Evolutionary conservation across 2,888 invertebrate genomes (phyloP).

Genomic region (Orthosia incerta): DNA sequence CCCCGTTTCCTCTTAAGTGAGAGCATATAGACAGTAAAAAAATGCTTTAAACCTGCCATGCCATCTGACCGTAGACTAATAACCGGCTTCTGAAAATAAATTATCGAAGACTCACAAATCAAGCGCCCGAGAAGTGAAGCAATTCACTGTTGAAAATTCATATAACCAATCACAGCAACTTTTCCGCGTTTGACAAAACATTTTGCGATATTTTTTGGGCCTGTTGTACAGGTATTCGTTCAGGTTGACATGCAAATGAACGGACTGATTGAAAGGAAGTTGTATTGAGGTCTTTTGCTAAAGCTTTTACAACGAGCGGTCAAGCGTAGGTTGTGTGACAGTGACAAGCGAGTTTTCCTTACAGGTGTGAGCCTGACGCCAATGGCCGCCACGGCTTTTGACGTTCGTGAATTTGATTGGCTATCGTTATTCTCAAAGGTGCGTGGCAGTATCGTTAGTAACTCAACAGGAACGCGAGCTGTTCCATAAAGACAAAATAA

Average conservation of each 20-base stretch:
- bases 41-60: no score
- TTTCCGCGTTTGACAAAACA: no score
- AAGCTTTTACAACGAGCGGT: slow-evolving; percentile 14
- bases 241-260: slow-evolving; percentile 1
- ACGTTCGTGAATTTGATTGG: slow-evolving; percentile 19
- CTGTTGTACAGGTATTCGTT: no score
- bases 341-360: slow-evolving; percentile 7
- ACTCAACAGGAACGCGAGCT: background rate
- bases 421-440: slow-evolving; percentile 7
- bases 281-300: slow-evolving; percentile 2
- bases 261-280: background rate
- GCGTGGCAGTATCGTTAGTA: background rate
- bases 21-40: no score
- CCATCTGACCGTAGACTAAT: no score
- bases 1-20: no score
- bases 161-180: no score
- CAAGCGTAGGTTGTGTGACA: background rate
- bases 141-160: no score
- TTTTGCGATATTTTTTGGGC: background rate
- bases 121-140: no score
- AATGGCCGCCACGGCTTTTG: slow-evolving; percentile 12
- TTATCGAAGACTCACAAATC: no score
- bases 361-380: slow-evolving; percentile 9
- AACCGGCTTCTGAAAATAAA: no score
- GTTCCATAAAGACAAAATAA: background rate